phyloP scores from a whole-genome alignment of 1,140 invertebrate genomes.

The Solenopsis invicta region DNA sequence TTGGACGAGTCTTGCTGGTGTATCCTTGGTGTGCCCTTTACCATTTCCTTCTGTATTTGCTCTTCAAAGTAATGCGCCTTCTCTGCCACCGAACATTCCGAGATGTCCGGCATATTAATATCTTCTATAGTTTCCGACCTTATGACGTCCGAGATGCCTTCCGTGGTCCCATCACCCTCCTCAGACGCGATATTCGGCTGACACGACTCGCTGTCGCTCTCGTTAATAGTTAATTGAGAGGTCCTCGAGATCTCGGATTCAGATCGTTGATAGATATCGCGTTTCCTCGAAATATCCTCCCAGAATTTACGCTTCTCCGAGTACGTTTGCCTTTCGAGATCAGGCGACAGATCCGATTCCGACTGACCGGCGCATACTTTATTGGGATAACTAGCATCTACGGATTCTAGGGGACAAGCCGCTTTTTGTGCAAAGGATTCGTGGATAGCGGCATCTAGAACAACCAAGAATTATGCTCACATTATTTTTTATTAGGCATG shows the following conservation, averaged over 20 bases:
- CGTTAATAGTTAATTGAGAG: constrained; percentile 83
- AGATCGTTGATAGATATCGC: constrained; percentile 84
- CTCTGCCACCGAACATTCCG: constrained; percentile 86
- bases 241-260: constrained; percentile 85
- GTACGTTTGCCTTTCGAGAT: constrained; percentile 84
- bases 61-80: constrained; percentile 86
- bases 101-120: constrained; percentile 83
- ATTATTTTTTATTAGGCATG: constrained; percentile 82
- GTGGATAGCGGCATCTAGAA: constrained; percentile 86
- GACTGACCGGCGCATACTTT: constrained; percentile 78
- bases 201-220: constrained; percentile 84
- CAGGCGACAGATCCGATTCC: constrained; percentile 80
- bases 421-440: constrained; percentile 85
- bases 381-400: constrained; percentile 86
- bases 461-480: constrained; percentile 84
- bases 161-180: constrained; percentile 69
- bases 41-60: constrained; percentile 84
- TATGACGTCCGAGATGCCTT: constrained; percentile 67
- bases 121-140: constrained; percentile 82
- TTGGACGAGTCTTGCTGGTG: constrained; percentile 68
- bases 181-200: constrained; percentile 81
- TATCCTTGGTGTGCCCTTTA: constrained; percentile 53
- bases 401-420: constrained; percentile 85
- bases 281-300: constrained; percentile 85
- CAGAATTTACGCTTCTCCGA: constrained; percentile 86